Evolutionary conservation across 2,797 vertebrate genomes (phyloP), one percentile per base, ranked within the genome.

Genomic region (Cottoperca gobio): DNA sequence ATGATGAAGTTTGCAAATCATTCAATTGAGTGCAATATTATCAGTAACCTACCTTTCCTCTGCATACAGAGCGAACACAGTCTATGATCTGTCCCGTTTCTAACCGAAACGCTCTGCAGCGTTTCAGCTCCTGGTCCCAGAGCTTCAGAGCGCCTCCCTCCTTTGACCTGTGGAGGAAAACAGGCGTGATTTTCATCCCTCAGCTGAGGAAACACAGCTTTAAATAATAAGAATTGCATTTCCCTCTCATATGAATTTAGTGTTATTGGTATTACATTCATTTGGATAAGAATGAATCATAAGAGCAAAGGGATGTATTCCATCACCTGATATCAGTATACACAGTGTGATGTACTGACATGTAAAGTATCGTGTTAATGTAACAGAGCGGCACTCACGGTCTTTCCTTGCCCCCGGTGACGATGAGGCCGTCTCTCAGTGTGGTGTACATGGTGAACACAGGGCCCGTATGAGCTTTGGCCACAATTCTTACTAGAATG

Each of bases 371-470:
- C 13, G 11, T 5, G 21, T 13, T 24, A 12, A 73, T n/a, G 23
- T 28, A 26, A 55, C 13, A 24, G 40, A 57, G 11, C 28, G 52
- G 64, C 28, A 97, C 98, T 98, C 76, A 99, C 98, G 97, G 98
- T 86, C 97, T 95, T 81, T 99, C 98, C 82, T 99, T 99, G 93
- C 98, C 98, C n/a, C 98, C 98, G 0, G 98, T 99, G 85, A 99
- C 97, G 1, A 99, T 98, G 70, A 99, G 96, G 40, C 98, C 98
- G 1, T 99, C 98, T 82, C 96, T 95, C 70, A 99, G 93, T 0
- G 98, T 99, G 82, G 98, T 99, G 72, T 99, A 99, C 98, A 99
- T 99, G 84, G 98, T 97, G 89, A 99, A 99, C 88, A 99, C 98
- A 3, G 98, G 98, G 83, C 98, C 98, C 1, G 96, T 99, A 94